Base-by-base conservation (phyloP, 2,113 vertebrate species). In the Etheostoma spectabile region DNA sequence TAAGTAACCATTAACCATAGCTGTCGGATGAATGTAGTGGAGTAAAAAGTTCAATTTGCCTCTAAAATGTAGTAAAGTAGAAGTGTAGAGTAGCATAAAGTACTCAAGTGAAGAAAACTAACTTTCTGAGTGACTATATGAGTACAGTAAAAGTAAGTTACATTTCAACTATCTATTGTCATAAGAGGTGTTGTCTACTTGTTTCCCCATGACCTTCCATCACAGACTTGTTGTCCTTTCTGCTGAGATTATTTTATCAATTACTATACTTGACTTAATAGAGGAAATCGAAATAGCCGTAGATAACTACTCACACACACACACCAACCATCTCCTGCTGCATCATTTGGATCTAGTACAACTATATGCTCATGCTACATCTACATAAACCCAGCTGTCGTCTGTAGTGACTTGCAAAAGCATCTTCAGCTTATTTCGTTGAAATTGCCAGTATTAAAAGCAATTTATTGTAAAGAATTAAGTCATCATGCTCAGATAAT, bases 401-500 rank as follows among this genome's bases (percentile, higher is more conserved):
- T 18, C 18, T 14, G 24, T 62, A 79, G 52, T 19, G 8, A 53
- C 5, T 1, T 46, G 14, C 21, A 56, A 77, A 83, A 56, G 35
- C 12, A 74, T 80, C 16, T 57, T 19, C 35, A 51, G 45, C 57
- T 27, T 5, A 63, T 46, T 83, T 52, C 7, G 59, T 79, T 22
- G 10, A 52, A 64, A 63, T 11, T 38, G 19, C 10, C 42, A 45
- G 56, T 15, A 70, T 53, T 63, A 75, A 79, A 67, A 60, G 22
- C 35, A 73, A 27, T 0, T 76, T 56, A 74, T 38, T 33, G 12
- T 27, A 1, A 49, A 5, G 0, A 52, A 22, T 22, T 12, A 42
- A 64, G 38, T 77, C 67, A 75, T 65, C 22, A 15, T 48, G 76
- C 18, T 27, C 60, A n/a, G 57, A 63, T 53, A n/a, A 80, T 56